phyloP scores from a whole-genome alignment of 2,888 invertebrate genomes.

The Epistrophe eligans region DNA sequence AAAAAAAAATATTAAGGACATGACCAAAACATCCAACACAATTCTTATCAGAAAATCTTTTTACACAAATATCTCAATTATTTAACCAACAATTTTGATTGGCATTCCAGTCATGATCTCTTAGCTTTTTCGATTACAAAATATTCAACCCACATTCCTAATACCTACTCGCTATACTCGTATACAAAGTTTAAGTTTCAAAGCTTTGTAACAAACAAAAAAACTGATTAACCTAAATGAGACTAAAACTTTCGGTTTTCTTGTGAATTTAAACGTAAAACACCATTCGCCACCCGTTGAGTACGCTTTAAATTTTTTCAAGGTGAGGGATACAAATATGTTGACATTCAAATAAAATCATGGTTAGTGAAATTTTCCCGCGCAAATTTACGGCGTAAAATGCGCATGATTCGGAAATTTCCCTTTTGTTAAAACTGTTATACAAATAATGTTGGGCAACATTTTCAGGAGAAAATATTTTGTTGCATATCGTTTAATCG shows the following conservation, averaged over 20 bases:
- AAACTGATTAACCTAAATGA: constrained; percentile 5
- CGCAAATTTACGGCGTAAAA: constrained; percentile 11
- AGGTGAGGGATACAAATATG: constrained; percentile 20
- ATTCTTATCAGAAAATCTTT: neutral
- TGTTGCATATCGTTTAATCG: too few species aligned
- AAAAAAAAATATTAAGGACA: neutral
- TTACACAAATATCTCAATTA: neutral
- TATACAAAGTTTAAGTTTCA: neutral
- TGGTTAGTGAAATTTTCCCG: constrained; percentile 42
- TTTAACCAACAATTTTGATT: constrained; percentile 11
- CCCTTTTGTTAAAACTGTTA: constrained; percentile 58
- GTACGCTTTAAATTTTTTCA: neutral
- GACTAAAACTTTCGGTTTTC: constrained; percentile 2
- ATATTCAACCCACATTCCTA: constrained; percentile 4
- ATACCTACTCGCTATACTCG: neutral
- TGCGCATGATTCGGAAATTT: constrained; percentile 53
- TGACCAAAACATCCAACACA: neutral
- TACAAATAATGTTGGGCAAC: constrained; percentile 33
- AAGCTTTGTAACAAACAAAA: constrained; percentile 4
- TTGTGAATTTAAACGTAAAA: constrained; percentile 8
- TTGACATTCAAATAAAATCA: neutral
- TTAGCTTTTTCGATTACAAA: neutral
- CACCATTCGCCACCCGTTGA: neutral
- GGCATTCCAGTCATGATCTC: neutral
- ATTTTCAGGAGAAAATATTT: constrained; percentile 17